Evolutionary conservation across 2,113 vertebrate species (phyloP), one percentile per base, ranked within the genome.

Genomic region (Hippopotamus amphibius): DNA sequence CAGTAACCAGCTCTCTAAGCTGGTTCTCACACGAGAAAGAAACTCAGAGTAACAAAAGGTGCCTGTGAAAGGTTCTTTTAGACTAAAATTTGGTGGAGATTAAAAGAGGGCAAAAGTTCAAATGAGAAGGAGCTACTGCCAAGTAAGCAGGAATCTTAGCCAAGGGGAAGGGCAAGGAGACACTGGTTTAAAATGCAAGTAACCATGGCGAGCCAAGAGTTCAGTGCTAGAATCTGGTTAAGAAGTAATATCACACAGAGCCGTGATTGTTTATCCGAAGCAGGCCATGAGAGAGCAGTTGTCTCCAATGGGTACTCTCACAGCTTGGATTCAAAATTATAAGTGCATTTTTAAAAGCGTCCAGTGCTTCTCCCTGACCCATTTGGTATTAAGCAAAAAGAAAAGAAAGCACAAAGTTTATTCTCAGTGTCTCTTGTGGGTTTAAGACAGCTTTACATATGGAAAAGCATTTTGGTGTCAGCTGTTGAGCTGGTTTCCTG

Each of bases 221-320:
- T 98, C 98, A 97, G 97, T 98, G 98, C 98, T 99, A 99, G 99
- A 99, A 99, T 99, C 99, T 99, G 99, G 99, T 99, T 98, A 98
- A 99, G 98, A 98, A 99, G 98, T 97, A 96, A 97, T 98, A 98
- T 98, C 98, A 98, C 99, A 99, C 99, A 99, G 99, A 99, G 99
- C 98, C 95, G 95, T 94, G 97, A 99, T 99, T 99, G 99, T 99
- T 99, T 99, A 99, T 99, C 99, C 99, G 99, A 98, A 98, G 98
- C 99, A 96, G 97, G 95, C 98, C 98, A 94, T 98, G 98, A 98
- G 98, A 98, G 98, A 98, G 98, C 98, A 98, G 98, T 98, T 98
- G 99, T 99, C 99, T 99, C 99, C 99, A 99, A 98, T 98, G 98
- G 98, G 98, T 98, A 98, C 99, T 98, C 98, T 98, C 99, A 98